A percentile compares a stretch with the other conserved stretches of the same genome.
Evolutionary conservation across 2,797 vertebrate genomes (phyloP).

Genomic region (Tympanoctomys barrerae): DNA sequence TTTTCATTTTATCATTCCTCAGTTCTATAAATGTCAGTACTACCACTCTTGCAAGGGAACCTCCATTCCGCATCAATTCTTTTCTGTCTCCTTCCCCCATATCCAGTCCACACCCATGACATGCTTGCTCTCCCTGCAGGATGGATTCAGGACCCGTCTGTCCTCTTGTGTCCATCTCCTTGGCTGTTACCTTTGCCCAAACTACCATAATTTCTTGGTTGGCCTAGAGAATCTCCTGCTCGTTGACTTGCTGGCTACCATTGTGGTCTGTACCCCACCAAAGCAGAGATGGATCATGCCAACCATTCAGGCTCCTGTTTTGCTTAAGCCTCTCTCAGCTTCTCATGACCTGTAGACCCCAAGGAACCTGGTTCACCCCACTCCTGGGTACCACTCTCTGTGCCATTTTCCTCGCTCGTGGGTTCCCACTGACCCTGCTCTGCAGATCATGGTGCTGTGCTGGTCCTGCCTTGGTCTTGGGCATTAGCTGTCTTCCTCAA

Average conservation of each 20-base stretch:
- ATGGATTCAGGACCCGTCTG: not conserved
- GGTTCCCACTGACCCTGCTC: too few species aligned
- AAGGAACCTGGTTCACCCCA: not conserved
- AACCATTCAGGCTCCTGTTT: not conserved
- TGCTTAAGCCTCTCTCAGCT: not conserved
- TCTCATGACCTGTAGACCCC: not conserved
- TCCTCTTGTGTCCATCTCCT: not conserved
- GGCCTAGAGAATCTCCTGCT: not conserved
- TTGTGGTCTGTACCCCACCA: fast-evolving
- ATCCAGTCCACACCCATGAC: not conserved
- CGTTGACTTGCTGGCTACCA: not conserved
- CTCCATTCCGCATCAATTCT: not conserved
- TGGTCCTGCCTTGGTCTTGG: not conserved
- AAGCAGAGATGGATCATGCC: too few species aligned
- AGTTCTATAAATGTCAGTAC: not conserved
- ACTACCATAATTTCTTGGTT: not conserved
- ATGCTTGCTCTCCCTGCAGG: not conserved
- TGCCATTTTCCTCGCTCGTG: not conserved
- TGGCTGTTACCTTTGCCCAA: not conserved
- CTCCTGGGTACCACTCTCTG: too few species aligned
- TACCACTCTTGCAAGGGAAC: not conserved
- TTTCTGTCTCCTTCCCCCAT: not conserved
- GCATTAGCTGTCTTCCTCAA: not conserved
- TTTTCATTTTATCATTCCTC: not conserved
- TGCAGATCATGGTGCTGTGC: fast-evolving